Evolutionary conservation across 2,113 vertebrate genomes (phyloP), one percentile per base, ranked within the genome.

Genomic region (Aptenodytes forsteri): DNA sequence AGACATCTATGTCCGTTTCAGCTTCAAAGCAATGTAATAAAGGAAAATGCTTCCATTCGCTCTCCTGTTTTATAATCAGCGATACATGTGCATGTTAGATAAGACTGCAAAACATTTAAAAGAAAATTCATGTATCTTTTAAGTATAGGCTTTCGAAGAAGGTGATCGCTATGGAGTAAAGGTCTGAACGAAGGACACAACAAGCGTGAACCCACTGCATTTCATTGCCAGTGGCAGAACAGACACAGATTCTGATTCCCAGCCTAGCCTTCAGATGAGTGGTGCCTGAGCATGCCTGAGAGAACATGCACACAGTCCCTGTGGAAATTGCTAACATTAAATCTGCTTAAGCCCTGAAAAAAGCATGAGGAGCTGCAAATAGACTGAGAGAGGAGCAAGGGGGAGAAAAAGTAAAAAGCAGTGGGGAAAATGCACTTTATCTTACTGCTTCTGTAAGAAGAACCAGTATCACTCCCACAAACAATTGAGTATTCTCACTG

Each of bases 311-410:
- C 22, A 54, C 8, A 32, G 38, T 69, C 75, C 75, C 81, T 16
- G 36, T 95, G 89, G 87, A 96, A 96, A 83, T 65, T 80, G 38
- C 42, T 93, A 83, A 34, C 66, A 16, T 16, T 94, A 83, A 88
- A 86, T 94, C 84, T 91, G 42, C 62, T 91, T 83, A 90, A 96
- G 78, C 66, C n/a, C 42, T 91, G 81, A 61, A 62, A 77, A 76
- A 87, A 83, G 62, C 50, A 59, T 50, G 46, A 93, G 55, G 50
- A 91, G 38, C 58, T 90, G 84, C 46, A 66, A 75, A 65, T 65
- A 82, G 72, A 76, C 90, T 61, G 65, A 69, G 26, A 65, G 71
- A 71, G 67, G 58, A 94, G 29, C 40, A 82, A 59, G 16, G 30
- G 26, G 16, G 19, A 71, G n/a, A 47, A 91, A 49, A 75, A 65